Evolutionary conservation across 2,113 vertebrate species (phyloP).

Genomic region (Sceloporus undulatus): DNA sequence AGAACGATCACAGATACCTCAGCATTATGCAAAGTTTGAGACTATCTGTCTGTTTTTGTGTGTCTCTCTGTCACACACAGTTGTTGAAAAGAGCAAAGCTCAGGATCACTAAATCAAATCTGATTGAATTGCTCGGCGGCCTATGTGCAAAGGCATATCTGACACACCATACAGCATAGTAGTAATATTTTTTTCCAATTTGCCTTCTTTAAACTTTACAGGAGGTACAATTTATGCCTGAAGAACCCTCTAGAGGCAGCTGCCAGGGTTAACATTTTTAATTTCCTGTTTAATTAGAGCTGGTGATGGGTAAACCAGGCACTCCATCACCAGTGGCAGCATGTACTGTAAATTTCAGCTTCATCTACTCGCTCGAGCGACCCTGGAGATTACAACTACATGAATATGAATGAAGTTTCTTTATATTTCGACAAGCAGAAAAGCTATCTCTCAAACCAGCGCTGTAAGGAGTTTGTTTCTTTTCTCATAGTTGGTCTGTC

Average conservation of each 20-base stretch:
- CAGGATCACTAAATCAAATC: background rate
- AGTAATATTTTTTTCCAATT: background rate
- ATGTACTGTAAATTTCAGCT: constrained; percentile 15
- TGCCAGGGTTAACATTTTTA: constrained; percentile 40
- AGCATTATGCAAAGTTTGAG: background rate
- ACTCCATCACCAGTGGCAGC: constrained; percentile 8
- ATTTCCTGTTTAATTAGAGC: constrained; percentile 41
- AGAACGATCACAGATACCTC: background rate
- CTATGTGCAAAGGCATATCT: too few species aligned
- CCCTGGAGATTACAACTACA: constrained; percentile 25
- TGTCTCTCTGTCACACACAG: background rate
- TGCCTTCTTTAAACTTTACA: background rate
- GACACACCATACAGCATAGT: background rate
- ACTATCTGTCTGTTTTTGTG: background rate
- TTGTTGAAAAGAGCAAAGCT: background rate
- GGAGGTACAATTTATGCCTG: constrained; percentile 11
- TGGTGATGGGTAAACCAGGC: constrained; percentile 13
- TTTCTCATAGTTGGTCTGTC: background rate
- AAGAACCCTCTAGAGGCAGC: constrained; percentile 4
- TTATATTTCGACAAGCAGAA: background rate
- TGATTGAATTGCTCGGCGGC: too few species aligned
- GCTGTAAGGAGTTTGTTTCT: background rate
- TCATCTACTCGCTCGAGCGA: background rate
- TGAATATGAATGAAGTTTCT: constrained; percentile 33
- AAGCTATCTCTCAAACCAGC: background rate